A percentile compares a stretch with the other conserved stretches of the same genome.
Evolutionary conservation across 2,113 vertebrate genomes (phyloP).

Genomic region (Dolichallabes microphthalmus): DNA sequence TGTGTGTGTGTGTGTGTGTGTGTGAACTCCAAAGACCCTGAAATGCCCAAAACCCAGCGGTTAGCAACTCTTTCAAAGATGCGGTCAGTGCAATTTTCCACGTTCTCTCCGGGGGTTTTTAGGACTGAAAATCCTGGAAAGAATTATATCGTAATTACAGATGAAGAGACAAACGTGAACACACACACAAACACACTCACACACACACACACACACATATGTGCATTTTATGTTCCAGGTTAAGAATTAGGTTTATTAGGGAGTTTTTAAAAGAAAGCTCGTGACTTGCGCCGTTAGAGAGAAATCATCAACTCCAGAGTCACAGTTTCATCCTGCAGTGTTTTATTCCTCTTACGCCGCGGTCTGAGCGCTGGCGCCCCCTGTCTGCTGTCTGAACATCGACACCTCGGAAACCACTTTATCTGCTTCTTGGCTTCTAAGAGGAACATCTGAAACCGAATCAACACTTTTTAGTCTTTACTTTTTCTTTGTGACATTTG

Average conservation of each 20-base stretch:
- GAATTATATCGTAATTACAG: constrained; percentile 23
- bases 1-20: constrained; percentile 11
- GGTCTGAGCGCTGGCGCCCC: too few species aligned
- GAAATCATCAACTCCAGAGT: too few species aligned
- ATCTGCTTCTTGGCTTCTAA: too few species aligned
- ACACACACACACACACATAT: constrained; percentile 10
- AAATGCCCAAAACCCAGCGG: background rate
- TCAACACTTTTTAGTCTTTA: background rate
- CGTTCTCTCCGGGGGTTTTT: background rate
- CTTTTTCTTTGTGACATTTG: background rate
- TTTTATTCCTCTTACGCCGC: background rate
- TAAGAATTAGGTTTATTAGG: too few species aligned
- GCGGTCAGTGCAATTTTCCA: constrained; percentile 13
- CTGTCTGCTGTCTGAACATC: too few species aligned
- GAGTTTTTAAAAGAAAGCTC: too few species aligned
- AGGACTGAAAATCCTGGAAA: constrained; percentile 20
- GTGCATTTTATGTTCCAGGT: too few species aligned
- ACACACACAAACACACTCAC: constrained; percentile 15
- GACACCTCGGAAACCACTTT: too few species aligned
- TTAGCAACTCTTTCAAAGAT: constrained; percentile 7
- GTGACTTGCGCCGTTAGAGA: too few species aligned
- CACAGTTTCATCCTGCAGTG: background rate
- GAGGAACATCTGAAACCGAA: background rate
- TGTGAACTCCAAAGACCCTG: constrained; percentile 3
- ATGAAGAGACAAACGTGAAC: constrained; percentile 12